phyloP scores from a whole-genome alignment of 1,140 invertebrate species.

The Polypedilum pembai region DNA sequence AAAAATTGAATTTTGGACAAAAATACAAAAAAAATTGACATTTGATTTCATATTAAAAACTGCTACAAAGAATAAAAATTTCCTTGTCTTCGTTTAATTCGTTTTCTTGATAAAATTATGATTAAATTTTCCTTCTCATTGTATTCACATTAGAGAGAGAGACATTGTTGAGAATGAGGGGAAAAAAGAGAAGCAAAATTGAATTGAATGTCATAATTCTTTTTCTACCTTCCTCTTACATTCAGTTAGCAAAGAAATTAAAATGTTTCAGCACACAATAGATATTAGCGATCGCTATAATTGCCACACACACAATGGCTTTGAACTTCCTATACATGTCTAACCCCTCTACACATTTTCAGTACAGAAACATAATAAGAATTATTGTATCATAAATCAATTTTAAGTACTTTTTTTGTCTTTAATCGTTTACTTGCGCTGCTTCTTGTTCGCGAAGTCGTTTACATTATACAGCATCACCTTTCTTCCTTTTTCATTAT shows the following conservation, averaged over 20 bases:
- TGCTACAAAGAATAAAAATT: no score
- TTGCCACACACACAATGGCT: not conserved
- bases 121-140: no score
- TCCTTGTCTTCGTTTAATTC: no score
- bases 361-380: not conserved
- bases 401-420: constrained; percentile 28
- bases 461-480: not conserved
- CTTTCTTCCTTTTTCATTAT: no score
- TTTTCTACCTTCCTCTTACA: not conserved
- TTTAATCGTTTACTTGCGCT: constrained; percentile 25
- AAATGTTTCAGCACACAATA: not conserved
- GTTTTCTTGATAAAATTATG: no score
- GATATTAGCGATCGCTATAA: not conserved
- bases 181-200: no score
- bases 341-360: not conserved
- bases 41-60: no score
- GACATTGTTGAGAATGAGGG: no score
- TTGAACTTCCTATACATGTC: not conserved
- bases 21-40: no score
- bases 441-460: not conserved
- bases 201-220: no score
- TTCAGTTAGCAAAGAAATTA: constrained; percentile 13
- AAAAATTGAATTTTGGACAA: no score
- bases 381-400: constrained; percentile 25
- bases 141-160: no score